These are phyloP conservation scores for Scomber japonicus DNA, from an alignment of 2,113 vertebrate genomes.

Conservation along the genomic window DNA sequence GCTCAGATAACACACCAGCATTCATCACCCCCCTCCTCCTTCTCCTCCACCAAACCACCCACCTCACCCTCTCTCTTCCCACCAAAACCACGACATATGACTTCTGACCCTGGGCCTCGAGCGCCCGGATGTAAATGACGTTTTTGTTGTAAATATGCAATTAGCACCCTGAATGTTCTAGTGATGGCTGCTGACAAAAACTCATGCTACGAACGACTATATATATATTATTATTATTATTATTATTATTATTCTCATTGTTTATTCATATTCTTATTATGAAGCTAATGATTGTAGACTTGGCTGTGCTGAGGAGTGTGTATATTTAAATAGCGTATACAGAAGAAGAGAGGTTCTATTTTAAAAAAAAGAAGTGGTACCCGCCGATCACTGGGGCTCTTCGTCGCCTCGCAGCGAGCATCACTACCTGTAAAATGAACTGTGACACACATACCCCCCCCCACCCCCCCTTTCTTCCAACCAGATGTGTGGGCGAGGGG, in stretches of 20 bases:
- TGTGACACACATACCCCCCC: constrained; percentile 13
- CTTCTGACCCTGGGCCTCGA: constrained; percentile 51
- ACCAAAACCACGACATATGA: constrained; percentile 46
- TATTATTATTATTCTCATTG: constrained; percentile 79
- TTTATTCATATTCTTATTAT: constrained; percentile 84
- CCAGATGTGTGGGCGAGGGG: not conserved
- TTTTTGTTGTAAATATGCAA: constrained; percentile 89
- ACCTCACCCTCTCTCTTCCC: not conserved
- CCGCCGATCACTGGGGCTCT: constrained; percentile 31
- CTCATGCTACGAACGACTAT: constrained; percentile 69
- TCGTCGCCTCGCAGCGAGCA: constrained; percentile 38
- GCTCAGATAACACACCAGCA: constrained; percentile 90
- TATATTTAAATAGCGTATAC: constrained; percentile 83
- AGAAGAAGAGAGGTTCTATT: constrained; percentile 80
- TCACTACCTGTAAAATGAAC: constrained; percentile 64
- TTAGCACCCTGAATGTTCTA: constrained; percentile 88
- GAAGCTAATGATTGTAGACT: constrained; percentile 86
- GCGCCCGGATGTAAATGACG: constrained; percentile 81
- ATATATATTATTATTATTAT: constrained; percentile 76
- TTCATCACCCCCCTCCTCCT: constrained; percentile 27
- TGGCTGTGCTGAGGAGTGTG: constrained; percentile 83
- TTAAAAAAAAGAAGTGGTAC: constrained; percentile 72
- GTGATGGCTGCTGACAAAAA: constrained; percentile 90
- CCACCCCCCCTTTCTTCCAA: not conserved
- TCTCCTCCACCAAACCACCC: not conserved